Conservation (phyloP, 2,797 vertebrate species). For the Chelidonichthys spinosus region DNA sequence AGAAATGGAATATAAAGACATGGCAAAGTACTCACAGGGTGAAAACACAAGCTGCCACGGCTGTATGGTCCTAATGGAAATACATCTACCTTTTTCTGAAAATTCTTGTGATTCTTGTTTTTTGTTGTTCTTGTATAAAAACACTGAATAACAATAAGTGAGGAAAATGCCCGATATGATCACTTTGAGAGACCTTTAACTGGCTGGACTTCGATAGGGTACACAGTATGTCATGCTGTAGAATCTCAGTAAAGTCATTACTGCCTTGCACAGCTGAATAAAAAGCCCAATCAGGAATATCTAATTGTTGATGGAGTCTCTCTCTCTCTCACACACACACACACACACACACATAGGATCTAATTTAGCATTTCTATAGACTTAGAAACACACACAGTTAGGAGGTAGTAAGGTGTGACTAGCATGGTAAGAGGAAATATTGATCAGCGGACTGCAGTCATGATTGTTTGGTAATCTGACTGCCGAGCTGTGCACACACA, state of each 20-base stretch:
- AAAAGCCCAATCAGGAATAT: constrained; percentile 26
- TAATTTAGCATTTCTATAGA: constrained; percentile 54
- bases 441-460: constrained; percentile 52
- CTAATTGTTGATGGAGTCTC: constrained; percentile 19
- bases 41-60: too few species aligned
- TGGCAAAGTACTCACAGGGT: not conserved
- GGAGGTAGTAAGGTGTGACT: constrained; percentile 38
- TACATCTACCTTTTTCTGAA: not conserved
- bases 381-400: constrained; percentile 28
- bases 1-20: too few species aligned
- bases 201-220: not conserved
- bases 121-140: not conserved
- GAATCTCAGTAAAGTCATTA: constrained; percentile 34
- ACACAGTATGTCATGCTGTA: constrained; percentile 17
- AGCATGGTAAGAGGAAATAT: constrained; percentile 47
- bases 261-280: constrained; percentile 30
- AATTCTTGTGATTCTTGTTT: not conserved
- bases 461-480: constrained; percentile 53
- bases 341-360: constrained; percentile 20
- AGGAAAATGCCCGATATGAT: not conserved
- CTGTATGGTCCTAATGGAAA: too few species aligned
- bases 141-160: not conserved
- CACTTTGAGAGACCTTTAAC: not conserved
- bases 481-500: constrained; percentile 2
- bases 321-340: not conserved